A percentile compares a stretch with the other conserved stretches of the same genome.
Evolutionary conservation across 2,113 vertebrate species (phyloP).

Genomic region (Conger conger): DNA sequence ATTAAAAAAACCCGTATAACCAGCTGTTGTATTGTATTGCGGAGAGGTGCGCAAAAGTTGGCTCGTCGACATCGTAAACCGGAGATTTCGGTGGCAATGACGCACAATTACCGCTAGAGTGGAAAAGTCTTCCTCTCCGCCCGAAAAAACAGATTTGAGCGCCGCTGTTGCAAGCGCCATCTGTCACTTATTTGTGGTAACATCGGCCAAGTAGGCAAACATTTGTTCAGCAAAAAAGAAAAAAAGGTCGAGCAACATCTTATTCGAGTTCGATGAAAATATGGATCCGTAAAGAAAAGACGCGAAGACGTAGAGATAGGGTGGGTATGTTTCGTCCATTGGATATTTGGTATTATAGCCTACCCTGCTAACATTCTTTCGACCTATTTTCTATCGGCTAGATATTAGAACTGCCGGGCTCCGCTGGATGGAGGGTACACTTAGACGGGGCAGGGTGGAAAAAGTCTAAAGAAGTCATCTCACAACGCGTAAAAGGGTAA

Average conservation of each 20-base stretch:
- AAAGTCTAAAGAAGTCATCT: background rate
- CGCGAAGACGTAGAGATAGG: background rate
- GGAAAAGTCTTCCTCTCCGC: constrained; percentile 31
- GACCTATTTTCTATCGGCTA: background rate
- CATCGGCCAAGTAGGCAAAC: background rate
- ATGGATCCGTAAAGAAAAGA: background rate
- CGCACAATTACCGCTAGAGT: constrained; percentile 37
- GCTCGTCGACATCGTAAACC: too few species aligned
- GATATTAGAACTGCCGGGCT: background rate
- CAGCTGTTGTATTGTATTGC: too few species aligned
- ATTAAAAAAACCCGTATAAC: too few species aligned
- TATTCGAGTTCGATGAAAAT: background rate
- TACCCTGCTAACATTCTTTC: background rate
- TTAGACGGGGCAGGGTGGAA: background rate
- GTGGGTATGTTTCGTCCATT: background rate
- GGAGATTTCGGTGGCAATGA: constrained; percentile 29
- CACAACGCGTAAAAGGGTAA: background rate
- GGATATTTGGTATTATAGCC: background rate
- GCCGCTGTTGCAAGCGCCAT: constrained; percentile 3
- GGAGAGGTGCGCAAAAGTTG: too few species aligned
- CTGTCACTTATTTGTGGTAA: constrained; percentile 16
- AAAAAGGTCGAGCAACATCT: background rate
- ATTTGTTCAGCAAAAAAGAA: background rate
- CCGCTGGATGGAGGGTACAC: background rate
- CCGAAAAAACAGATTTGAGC: background rate